Base-by-base conservation (phyloP, 2,113 vertebrate genomes). In the Odontesthes bonariensis region DNA sequence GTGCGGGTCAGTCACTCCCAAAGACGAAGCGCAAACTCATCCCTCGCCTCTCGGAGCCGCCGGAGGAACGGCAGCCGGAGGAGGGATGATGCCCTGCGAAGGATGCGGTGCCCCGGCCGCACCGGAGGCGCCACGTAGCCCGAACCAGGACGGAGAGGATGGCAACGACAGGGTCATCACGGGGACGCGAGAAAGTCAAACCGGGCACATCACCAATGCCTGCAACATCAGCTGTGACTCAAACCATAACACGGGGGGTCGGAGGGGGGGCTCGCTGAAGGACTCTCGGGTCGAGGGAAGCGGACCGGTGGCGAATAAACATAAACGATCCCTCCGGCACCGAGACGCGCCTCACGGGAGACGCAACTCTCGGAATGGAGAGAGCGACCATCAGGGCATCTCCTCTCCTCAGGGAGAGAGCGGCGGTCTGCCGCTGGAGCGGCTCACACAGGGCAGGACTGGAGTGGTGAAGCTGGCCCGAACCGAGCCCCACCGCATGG, bases 391-490 rank as follows among this genome's bases (percentile, higher is more conserved):
- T 0, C 82, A 22, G 42, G 20, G 62, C 82, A 12, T 57, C 69
- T 74, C 77, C 38, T 38, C 56, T 0, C 8, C 42, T 1, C 51
- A 22, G 2, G 78, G n/a, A 4, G 72, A 73, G 17, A 14, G 61
- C 42, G 53, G 78, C 16, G 69, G 88, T 8, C 69, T 86, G n/a
- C 74, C 67, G 31, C 77, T 92, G 70, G 75, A 93, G 53, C 83
- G 90, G 59, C 57, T 95, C 10, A 94, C 92, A 0, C 94, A 92
- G 72, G 89, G 90, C 59, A 88, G 67, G 81, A 92, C 91, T 0
- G 94, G 94, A 0, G 92, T 95, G 0, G 94, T 95, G 32, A 92
- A 77, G 73, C 84, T 94, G 89, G 88, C 58, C 73, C 95, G 85
- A 49, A 87, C 44, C 73, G 96, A 92, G 76, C 93, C 86, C 42